Evolutionary conservation across 2,888 invertebrate genomes (phyloP).

Genomic region (Plebejus melissa): DNA sequence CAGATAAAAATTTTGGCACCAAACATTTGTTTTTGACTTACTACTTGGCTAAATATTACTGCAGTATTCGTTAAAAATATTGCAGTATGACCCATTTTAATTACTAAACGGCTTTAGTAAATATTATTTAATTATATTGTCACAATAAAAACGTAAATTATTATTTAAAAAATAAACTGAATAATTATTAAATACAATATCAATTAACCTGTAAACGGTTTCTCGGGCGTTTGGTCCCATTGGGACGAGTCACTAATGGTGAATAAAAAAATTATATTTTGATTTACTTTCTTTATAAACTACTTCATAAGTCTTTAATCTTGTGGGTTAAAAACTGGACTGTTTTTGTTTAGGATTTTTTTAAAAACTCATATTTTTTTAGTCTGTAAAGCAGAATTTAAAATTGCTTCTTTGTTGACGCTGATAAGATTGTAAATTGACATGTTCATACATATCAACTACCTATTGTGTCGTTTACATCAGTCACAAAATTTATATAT

Average conservation of each 20-base stretch:
- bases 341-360: neutral
- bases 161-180: neutral
- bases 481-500: neutral
- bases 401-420: neutral
- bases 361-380: neutral
- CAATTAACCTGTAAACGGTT: neutral
- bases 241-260: neutral
- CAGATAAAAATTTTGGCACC: slow-evolving; percentile 22
- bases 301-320: neutral
- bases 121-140: neutral
- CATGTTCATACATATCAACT: neutral
- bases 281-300: too few species aligned
- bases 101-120: neutral
- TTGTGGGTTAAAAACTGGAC: neutral
- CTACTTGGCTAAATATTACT: neutral
- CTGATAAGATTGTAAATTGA: neutral
- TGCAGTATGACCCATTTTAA: slow-evolving; percentile 33
- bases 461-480: neutral
- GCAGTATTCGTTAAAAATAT: slow-evolving; percentile 17
- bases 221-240: neutral
- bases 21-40: slow-evolving; percentile 27
- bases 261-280: too few species aligned
- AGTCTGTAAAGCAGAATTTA: neutral
- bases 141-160: neutral
- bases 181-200: neutral